Conservation (phyloP, 2,797 vertebrate species). For the Premnoplex brunnescens region DNA sequence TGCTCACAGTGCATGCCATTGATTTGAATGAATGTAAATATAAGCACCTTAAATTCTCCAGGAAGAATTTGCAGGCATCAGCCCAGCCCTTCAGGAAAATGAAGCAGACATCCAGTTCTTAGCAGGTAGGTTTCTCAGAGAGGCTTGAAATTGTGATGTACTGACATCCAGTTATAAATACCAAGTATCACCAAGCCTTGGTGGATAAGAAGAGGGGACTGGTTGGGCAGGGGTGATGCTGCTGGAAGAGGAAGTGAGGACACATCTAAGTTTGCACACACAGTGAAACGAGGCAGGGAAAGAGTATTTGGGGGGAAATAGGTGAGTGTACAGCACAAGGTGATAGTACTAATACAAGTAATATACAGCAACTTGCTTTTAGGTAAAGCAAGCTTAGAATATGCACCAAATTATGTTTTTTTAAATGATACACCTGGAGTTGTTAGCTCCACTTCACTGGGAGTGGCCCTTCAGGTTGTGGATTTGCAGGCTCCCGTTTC, state of each 20-base stretch:
- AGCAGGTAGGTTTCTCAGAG: not conserved
- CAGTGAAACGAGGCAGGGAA: not conserved
- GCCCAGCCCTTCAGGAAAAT: not conserved
- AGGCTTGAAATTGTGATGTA: not conserved
- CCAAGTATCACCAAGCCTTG: not conserved
- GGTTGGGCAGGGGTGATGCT: accelerated
- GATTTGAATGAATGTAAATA: not conserved
- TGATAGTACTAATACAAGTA: not conserved
- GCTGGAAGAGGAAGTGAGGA: accelerated
- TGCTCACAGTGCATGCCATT: not conserved
- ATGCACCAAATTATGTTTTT: not conserved
- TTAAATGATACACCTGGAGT: not conserved
- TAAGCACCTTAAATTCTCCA: not conserved
- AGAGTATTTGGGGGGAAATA: not conserved
- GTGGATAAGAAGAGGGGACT: not conserved
- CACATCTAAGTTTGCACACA: accelerated
- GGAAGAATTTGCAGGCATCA: not conserved
- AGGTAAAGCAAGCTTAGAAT: not conserved
- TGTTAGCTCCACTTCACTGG: not conserved
- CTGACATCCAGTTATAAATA: not conserved
- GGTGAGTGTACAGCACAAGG: accelerated
- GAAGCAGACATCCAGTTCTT: not conserved
- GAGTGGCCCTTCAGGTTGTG: not conserved
- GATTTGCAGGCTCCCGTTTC: not conserved
- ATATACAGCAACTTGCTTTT: not conserved